Evolutionary conservation across 2,888 invertebrate genomes (phyloP), one percentile per base, ranked within the genome.

Genomic region (Exocentrus adspersus): DNA sequence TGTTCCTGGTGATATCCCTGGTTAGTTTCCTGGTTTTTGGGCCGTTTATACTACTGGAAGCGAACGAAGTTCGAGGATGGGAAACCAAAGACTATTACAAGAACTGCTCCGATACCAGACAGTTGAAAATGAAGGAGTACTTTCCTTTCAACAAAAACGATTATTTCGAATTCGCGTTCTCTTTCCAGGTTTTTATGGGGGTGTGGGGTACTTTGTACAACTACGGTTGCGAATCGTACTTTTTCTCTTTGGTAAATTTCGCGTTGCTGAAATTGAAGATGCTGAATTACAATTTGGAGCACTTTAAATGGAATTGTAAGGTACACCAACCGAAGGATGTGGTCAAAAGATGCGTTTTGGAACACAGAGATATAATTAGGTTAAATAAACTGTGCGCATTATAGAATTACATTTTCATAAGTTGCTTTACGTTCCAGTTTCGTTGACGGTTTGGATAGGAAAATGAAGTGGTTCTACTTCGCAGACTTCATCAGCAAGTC

Each of bases 401-500:
- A 19, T 21, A 10, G 12, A n/a, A n/a, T n/a, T n/a, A n/a, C n/a
- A 12, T 37, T 37, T 37, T 37, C 3, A 37, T 37, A 12, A 37
- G 12, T 3, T 12, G 28, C 20, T 1, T 46, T 46, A 5, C 14
- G 24, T 30, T 50, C 17, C 10, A 60, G 60, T 21, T 52, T 30
- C 20, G 60, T 60, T 2, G 30, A 10, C 10, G 43, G 19, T 1
- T 42, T 60, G 14, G 60, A 60, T 30, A 12, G 17, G 12, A 52
- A n/a, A n/a, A 20, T 52, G 43, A 60, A 52, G 20, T 60, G 60
- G 60, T 60, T 52, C 10, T 52, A 19, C 24, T 45, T 60, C 17
- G 52, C 17, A 16, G 60, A 60, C 20, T 50, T 60, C n/a, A n/a
- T 60, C 10, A 52, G 42, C 17, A 60, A 60, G 37, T 60, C 52